A percentile compares a stretch with the other conserved stretches of the same genome.
phyloP scores from a whole-genome alignment of 1,140 invertebrate species.

The Heliconius himera region DNA sequence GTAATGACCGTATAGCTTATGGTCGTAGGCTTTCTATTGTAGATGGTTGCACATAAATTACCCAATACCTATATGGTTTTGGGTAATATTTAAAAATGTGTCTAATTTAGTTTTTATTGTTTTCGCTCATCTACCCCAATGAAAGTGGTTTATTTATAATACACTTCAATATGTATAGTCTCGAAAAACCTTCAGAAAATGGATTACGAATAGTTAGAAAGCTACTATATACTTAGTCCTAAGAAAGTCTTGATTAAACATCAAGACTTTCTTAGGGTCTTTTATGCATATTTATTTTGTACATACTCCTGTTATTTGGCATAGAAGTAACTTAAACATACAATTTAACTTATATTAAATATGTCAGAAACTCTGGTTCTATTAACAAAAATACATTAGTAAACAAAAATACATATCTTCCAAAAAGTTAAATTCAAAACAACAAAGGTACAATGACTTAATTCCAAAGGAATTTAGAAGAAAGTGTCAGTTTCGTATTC shows the following conservation, averaged over 20 bases:
- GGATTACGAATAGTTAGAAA: no score
- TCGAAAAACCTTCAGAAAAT: no score
- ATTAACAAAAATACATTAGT: no score
- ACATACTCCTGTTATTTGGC: no score
- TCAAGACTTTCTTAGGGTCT: no score
- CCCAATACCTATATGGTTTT: neutral
- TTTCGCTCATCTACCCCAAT: no score
- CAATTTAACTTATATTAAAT: no score
- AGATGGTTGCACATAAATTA: neutral
- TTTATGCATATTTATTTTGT: neutral
- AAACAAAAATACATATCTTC: neutral
- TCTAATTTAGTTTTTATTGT: neutral
- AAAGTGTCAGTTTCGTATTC: neutral
- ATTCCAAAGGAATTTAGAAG: slow-evolving; percentile 11
- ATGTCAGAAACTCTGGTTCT: neutral
- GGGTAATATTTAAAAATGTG: neutral
- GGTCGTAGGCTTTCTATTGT: slow-evolving; percentile 1
- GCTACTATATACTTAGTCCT: neutral
- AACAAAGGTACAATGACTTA: neutral
- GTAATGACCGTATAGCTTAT: slow-evolving; percentile 12
- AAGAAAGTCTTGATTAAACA: no score
- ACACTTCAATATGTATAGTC: no score
- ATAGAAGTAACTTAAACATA: no score
- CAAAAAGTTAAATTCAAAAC: neutral
- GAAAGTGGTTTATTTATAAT: no score